Evolutionary conservation across 2,113 vertebrate genomes (phyloP), one percentile per base, ranked within the genome.

Genomic region (Lota lota): DNA sequence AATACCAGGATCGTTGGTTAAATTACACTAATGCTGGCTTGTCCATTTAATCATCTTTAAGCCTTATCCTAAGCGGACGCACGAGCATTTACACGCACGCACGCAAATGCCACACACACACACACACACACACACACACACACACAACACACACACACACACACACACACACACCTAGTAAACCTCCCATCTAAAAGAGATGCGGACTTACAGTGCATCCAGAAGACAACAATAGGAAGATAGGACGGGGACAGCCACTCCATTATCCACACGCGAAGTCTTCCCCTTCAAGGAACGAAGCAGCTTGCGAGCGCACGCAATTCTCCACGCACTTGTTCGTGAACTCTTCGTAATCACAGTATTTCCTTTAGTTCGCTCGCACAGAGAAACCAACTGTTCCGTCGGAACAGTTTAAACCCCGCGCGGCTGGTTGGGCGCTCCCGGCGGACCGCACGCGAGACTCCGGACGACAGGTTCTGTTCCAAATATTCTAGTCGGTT

Each of bases 121-220:
- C 50, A 54, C 47, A 63, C 61, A 70, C 47, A 6, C 57, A 50
- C 53, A 12, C 64, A 50, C 53, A 56, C 53, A 28, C 58, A 22
- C 72, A 63, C 16, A 63, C 65, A 68, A n/a, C 65, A 22, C 67
- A 64, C 61, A 64, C 53, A 62, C 12, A 22, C 61, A 21, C 22
- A 33, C 36, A 50, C 63, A 19, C 50, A 68, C 15, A 59, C 19
- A 67, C 24, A 19, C 4, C 11, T 18, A 63, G 60, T 22, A 59
- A 5, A 18, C 0, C 16, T 28, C 16, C 12, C 6, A 11, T 20
- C 3, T 20, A 60, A 20, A 21, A 33, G 18, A 22, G 17, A 61
- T 20, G 4, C 24, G 1, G 22, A 89, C 89, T 90, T 79, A 90
- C 89, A 89, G 70, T 89, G 88, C 73, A 90, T 66, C 70, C 84